Percentiles rank a stretch among this genome's conserved stretches.
Evolutionary conservation across 2,888 invertebrate genomes (phyloP).

Genomic region (Aleiodes alternator): DNA sequence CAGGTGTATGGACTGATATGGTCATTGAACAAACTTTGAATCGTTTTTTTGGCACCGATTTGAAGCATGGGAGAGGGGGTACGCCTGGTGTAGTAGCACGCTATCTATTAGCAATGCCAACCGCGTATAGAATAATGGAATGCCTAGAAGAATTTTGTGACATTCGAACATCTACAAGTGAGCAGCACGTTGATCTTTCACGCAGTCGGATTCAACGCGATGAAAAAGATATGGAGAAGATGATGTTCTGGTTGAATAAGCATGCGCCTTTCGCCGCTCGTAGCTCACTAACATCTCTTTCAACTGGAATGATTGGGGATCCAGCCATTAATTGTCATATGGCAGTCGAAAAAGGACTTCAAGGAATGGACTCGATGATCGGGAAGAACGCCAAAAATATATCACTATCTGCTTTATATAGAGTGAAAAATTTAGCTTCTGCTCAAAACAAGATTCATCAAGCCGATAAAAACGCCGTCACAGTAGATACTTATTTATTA

Average conservation of each 20-base stretch:
- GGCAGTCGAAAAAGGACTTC: not conserved
- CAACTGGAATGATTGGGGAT: not conserved
- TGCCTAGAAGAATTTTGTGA: not conserved
- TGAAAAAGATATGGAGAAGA: not conserved
- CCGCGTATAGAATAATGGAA: not conserved
- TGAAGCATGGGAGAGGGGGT: constrained; percentile 51
- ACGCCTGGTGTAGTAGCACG: constrained; percentile 11
- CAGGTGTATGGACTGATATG: no score
- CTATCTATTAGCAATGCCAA: not conserved
- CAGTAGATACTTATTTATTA: not conserved
- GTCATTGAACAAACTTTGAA: not conserved
- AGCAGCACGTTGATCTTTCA: not conserved
- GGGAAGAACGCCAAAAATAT: not conserved
- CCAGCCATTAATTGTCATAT: not conserved
- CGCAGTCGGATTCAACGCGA: not conserved
- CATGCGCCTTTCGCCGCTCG: not conserved
- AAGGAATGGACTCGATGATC: not conserved
- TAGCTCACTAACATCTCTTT: not conserved
- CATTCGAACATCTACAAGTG: not conserved
- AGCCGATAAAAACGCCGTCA: not conserved
- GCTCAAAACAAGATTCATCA: no score
- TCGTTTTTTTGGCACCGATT: constrained; percentile 19
- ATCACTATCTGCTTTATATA: not conserved
- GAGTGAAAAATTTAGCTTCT: not conserved
- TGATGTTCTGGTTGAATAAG: not conserved